Evolutionary conservation across 2,888 invertebrate species (phyloP), one percentile per base, ranked within the genome.

Genomic region (Charanyca ferruginea): DNA sequence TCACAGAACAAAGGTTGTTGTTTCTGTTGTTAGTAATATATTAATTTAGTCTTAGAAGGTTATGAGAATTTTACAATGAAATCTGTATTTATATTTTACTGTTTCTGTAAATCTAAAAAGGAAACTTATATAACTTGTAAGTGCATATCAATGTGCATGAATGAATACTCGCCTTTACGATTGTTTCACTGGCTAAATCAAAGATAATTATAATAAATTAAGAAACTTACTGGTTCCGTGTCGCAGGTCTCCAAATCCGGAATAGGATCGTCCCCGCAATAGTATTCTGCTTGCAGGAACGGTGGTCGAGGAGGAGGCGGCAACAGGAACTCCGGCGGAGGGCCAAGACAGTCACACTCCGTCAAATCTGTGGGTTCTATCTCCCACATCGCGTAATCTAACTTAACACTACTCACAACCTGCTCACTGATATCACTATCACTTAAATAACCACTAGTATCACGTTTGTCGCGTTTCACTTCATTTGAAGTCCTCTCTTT

Each of bases 301-400:
- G 97, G 97, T 60, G 97, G 97, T 86, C 97, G 92, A 48, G 97
- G 97, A 22, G 97, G 97, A 69, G 97, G 97, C 65, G 97, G 97
- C 85, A 97, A 91, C 88, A 97, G 94, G 91, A 97, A 97, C 94
- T 97, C 97, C 75, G 97, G 97, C 83, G 97, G 97, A 84, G 97
- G 97, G 86, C 97, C 97, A 83, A 97, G 96, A 94, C 97, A 97
- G 93, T 97, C 97, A 93, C 97, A 97, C 95, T 97, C 97, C 91
- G 96, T 96, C 94, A 96, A 95, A 91, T 97, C 97, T 91, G 96
- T 96, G 94, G 96, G 96, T 88, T 97, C 96, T 93, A 97, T 96
- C 94, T 97, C 97, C 97, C 97, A 97, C 97, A 97, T 97, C 81
- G 91, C 95, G 96, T 95, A 96, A 90, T 93, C 94, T 94, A 95